Evolutionary conservation across 2,113 vertebrate species (phyloP), one percentile per base, ranked within the genome.

Genomic region (Melanostigma gelatinosum): DNA sequence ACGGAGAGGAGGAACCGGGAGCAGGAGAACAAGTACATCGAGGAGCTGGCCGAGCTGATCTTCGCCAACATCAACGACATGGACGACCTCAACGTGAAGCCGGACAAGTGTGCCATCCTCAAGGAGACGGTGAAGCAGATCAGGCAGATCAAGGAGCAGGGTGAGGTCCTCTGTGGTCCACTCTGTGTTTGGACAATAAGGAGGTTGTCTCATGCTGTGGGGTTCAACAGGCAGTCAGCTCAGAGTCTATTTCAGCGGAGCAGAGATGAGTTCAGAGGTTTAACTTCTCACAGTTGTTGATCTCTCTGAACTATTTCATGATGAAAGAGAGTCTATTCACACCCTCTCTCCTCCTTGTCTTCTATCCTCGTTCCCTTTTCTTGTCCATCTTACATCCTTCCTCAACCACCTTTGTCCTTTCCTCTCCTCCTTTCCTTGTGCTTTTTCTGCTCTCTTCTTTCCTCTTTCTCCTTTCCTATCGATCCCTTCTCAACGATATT

Each of bases 71-170:
- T 99, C 94, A 99, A 97, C 78, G 97, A 99, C 89, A 99, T 99
- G 80, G 98, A 98, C 92, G 98, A 98, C 95, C 97, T 99, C 84
- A 98, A 99, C 92, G 97, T 99, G 88, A 99, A 99, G 93, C 98
- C 98, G 81, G 98, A 99, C 95, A 99, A 99, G 96, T 99, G 97
- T 95, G 98, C 97, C 94, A 98, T 99, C 93, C 95, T 99, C 88
- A 99, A 98, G 92, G 98, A 99, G 97, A 99, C 98, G 93, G 97
- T 99, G 95, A 98, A 97, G 93, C 97, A 98, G 95, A 99, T 99
- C 93, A 95, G 98, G 88, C 98, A 98, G 94, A 99, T 99, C 94
- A 99, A 99, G 95, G 98, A 99, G 93, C 98, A 98, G 94, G 98
- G 98, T 99, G 96, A 95, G 95, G 27, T 18, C 4, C 34, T 34